Conservation (phyloP, 2,888 invertebrate genomes). For the Parnassius smintheus region DNA sequence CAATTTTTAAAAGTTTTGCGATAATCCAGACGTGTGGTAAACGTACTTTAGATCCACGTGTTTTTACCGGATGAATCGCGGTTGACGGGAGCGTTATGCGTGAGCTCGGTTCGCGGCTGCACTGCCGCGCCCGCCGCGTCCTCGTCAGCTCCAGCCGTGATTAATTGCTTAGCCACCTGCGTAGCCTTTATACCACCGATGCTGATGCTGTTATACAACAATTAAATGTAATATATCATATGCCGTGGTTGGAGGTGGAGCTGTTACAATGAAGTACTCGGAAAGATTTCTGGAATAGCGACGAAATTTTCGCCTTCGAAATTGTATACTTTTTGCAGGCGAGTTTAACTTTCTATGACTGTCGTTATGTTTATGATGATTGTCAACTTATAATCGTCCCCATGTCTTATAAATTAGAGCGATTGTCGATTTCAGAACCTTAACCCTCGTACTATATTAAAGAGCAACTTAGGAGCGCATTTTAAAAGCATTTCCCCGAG, state of each 20-base stretch:
- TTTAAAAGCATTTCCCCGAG: no score
- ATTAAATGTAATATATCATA: conserved; percentile 41
- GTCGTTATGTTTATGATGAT: no score
- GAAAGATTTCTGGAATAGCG: neutral
- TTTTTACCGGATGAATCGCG: conserved; percentile 18
- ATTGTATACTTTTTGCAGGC: no score
- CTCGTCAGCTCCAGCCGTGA: conserved; percentile 64
- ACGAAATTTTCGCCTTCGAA: conserved; percentile 5
- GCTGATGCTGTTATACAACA: conserved; percentile 51
- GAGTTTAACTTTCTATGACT: no score
- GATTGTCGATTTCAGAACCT: no score
- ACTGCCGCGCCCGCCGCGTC: conserved; percentile 67
- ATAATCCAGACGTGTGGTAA: no score
- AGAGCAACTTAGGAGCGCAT: no score
- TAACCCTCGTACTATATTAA: no score
- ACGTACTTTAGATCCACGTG: neutral
- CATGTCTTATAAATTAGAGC: no score
- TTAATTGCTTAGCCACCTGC: conserved; percentile 77
- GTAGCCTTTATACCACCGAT: conserved; percentile 70
- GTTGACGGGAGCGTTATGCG: conserved; percentile 46
- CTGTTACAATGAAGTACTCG: neutral
- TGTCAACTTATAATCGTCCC: no score
- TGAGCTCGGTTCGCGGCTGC: conserved; percentile 61
- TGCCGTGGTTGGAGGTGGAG: neutral
- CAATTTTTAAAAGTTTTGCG: no score